Conservation (phyloP, 2,797 vertebrate species). For the Eupleurogrammus muticus region DNA sequence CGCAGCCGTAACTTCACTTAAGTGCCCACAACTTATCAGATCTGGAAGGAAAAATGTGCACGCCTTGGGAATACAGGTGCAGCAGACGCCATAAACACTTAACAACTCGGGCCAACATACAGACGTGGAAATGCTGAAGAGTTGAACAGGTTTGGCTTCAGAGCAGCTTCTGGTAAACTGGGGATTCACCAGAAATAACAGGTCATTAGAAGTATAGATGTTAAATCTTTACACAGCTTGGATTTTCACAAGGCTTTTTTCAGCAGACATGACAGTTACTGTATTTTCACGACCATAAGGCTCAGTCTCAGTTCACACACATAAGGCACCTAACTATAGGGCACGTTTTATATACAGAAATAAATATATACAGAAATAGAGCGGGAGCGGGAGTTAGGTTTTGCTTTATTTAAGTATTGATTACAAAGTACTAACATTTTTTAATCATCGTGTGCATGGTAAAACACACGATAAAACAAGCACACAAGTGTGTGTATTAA, state of each 20-base stretch:
- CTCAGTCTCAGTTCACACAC: too few relatives aligned
- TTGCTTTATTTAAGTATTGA: too few relatives aligned
- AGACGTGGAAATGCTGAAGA: constrained; percentile 25
- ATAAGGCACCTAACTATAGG: too few relatives aligned
- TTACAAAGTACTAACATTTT: too few relatives aligned
- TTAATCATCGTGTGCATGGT: too few relatives aligned
- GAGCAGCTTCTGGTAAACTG: not conserved
- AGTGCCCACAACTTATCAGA: not conserved
- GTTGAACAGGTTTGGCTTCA: constrained; percentile 17
- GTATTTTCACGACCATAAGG: too few relatives aligned
- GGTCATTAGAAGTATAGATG: not conserved
- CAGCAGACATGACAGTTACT: constrained; percentile 6
- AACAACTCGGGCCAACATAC: constrained; percentile 39
- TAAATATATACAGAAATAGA: too few relatives aligned
- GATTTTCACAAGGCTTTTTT: constrained; percentile 21
- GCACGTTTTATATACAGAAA: too few relatives aligned
- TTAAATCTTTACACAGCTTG: not conserved
- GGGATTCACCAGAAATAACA: constrained; percentile 6
- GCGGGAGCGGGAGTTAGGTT: too few relatives aligned
- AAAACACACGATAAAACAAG: too few relatives aligned
- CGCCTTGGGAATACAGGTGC: constrained; percentile 47
- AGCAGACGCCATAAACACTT: constrained; percentile 67
- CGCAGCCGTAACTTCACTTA: not conserved
- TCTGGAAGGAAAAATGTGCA: constrained; percentile 10
- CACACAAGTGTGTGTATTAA: too few relatives aligned